Conservation (phyloP, 2,888 invertebrate genomes). For the Drosophila demipolita region DNA sequence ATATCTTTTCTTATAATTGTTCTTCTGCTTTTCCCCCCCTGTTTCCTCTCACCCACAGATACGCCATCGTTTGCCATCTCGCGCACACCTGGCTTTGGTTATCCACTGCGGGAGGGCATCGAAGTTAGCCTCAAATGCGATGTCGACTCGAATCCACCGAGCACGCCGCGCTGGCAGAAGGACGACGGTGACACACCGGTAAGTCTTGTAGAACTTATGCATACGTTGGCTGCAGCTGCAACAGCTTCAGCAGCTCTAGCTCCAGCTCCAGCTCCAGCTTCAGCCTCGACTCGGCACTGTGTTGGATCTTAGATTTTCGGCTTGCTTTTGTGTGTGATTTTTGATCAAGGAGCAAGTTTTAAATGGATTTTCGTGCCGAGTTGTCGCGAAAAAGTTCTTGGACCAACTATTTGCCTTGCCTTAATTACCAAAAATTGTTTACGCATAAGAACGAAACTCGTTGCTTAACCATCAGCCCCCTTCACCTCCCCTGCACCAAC, state of each 20-base stretch:
- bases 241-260: conserved; percentile 13
- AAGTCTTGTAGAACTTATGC: conserved; percentile 79
- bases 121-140: conserved; percentile 95
- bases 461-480: conserved; percentile 33
- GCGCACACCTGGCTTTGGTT: conserved; percentile 96
- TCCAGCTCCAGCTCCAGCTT: conserved; percentile 4
- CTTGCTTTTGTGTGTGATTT: conserved; percentile 61
- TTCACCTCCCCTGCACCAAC: neutral
- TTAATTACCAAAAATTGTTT: conserved; percentile 80
- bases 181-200: conserved; percentile 87
- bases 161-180: conserved; percentile 93
- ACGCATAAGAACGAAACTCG: conserved; percentile 71
- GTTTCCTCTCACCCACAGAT: conserved; percentile 87
- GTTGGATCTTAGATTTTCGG: conserved; percentile 20
- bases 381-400: conserved; percentile 69
- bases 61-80: conserved; percentile 97
- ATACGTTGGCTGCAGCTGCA: conserved; percentile 32
- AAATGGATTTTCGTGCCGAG: conserved; percentile 77
- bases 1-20: conserved; percentile 37
- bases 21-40: conserved; percentile 45
- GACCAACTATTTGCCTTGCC: conserved; percentile 74
- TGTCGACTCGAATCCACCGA: conserved; percentile 96
- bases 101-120: conserved; percentile 94
- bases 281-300: conserved; percentile 1
- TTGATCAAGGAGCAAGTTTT: conserved; percentile 74